Conservation (phyloP, 2,113 vertebrate species). For the Notiomystis cincta region DNA sequence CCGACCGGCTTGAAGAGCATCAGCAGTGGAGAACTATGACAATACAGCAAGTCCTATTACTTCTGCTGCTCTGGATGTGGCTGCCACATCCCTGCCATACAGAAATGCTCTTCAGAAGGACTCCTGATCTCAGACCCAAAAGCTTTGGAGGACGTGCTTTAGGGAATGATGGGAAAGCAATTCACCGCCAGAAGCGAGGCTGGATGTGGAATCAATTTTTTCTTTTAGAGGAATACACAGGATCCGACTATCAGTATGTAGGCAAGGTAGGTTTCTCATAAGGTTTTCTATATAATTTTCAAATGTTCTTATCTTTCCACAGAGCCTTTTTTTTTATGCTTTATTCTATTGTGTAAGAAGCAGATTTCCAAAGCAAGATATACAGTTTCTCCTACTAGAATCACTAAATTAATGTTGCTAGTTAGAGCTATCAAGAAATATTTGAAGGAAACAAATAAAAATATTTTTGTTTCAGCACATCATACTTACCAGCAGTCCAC, state of each 20-base stretch:
- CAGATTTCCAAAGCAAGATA: background rate
- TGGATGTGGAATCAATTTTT: slow-evolving; percentile 88
- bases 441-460: background rate
- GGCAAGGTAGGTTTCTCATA: slow-evolving; percentile 74
- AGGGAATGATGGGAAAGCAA: slow-evolving; percentile 72
- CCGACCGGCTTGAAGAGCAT: background rate
- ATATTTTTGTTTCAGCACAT: background rate
- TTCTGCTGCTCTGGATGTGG: slow-evolving; percentile 74
- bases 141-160: slow-evolving; percentile 31
- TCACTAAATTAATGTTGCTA: background rate
- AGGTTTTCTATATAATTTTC: background rate
- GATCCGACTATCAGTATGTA: slow-evolving; percentile 81
- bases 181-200: slow-evolving; percentile 79
- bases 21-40: slow-evolving; percentile 73
- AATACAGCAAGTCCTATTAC: slow-evolving; percentile 55
- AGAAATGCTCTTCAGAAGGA: slow-evolving; percentile 76
- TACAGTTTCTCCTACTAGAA: background rate
- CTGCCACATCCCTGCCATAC: slow-evolving; percentile 62
- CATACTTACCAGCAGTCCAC: background rate
- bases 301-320: background rate
- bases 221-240: slow-evolving; percentile 81
- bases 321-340: background rate
- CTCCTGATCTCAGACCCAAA: slow-evolving; percentile 63
- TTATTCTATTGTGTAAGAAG: background rate
- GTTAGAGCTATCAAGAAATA: background rate